Percentiles rank a stretch among this genome's conserved stretches.
These are phyloP conservation scores for Rotaria macrura DNA, from an alignment of 2,888 invertebrate species.

Conservation along the genomic window DNA sequence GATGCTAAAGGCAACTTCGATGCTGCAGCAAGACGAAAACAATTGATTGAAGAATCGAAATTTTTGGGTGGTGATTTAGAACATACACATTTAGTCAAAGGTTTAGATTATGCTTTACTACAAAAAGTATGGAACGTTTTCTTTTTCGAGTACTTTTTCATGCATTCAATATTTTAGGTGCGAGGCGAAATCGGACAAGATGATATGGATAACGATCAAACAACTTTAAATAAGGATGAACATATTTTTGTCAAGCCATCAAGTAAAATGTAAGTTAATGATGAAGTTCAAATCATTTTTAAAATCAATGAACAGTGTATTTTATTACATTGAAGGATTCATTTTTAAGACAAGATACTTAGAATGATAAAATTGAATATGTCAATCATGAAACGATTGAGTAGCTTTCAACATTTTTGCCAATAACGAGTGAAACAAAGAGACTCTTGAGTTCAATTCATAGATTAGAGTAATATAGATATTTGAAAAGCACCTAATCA, in stretches of 20 bases:
- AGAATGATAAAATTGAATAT: too few species aligned
- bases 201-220: constrained; percentile 13
- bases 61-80: constrained; percentile 99
- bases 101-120: constrained; percentile 76
- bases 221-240: background rate
- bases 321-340: too few species aligned
- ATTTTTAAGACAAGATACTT: too few species aligned
- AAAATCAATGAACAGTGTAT: too few species aligned
- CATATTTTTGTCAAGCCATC: background rate
- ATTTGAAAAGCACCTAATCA: too few species aligned
- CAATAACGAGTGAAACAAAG: too few species aligned
- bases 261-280: background rate
- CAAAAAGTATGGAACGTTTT: constrained; percentile 61
- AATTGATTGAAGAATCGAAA: constrained; percentile 93
- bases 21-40: constrained; percentile 80
- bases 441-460: too few species aligned
- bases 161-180: background rate
- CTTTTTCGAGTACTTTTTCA: background rate
- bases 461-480: too few species aligned
- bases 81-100: constrained; percentile 99
- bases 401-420: too few species aligned
- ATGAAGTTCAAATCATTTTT: background rate
- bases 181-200: constrained; percentile 19
- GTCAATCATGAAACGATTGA: too few species aligned
- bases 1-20: constrained; percentile 72